These are phyloP conservation scores for Coleophora deauratella DNA, from an alignment of 2,888 invertebrate species.

Conservation along the genomic window DNA sequence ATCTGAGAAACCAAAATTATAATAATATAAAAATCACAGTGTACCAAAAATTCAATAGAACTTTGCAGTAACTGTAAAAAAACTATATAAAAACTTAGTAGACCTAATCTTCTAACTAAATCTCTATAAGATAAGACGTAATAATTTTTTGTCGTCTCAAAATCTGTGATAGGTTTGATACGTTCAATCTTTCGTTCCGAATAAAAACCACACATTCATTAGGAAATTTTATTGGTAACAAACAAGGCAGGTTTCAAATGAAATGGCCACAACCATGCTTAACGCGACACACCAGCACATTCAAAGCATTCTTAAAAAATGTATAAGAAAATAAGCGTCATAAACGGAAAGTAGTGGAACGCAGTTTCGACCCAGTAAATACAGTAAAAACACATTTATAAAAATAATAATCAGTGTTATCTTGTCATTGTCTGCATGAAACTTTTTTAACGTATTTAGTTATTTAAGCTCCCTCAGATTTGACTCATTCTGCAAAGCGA, in stretches of 20 bases:
- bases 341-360: slow-evolving; percentile 4
- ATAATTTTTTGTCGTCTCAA: background rate
- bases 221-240: slow-evolving; percentile 36
- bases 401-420: too few species aligned
- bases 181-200: slow-evolving; percentile 25
- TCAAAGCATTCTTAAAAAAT: slow-evolving; percentile 42
- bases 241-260: slow-evolving; percentile 11
- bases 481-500: too few species aligned
- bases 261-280: slow-evolving; percentile 31
- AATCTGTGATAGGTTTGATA: slow-evolving; percentile 59
- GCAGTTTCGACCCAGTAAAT: too few species aligned
- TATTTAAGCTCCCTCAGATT: too few species aligned
- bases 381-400: too few species aligned
- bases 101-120: background rate
- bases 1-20: background rate
- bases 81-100: background rate
- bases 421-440: too few species aligned
- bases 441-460: too few species aligned
- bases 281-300: slow-evolving; percentile 55
- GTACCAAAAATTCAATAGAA: too few species aligned
- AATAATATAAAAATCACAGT: background rate
- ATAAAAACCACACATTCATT: slow-evolving; percentile 37
- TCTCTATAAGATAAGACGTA: too few species aligned
- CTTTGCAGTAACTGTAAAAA: background rate
- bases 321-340: slow-evolving; percentile 19